Percentiles rank a stretch among this genome's conserved stretches.
phyloP scores from a whole-genome alignment of 2,888 invertebrate species.

The Caradrina clavipalpis region DNA sequence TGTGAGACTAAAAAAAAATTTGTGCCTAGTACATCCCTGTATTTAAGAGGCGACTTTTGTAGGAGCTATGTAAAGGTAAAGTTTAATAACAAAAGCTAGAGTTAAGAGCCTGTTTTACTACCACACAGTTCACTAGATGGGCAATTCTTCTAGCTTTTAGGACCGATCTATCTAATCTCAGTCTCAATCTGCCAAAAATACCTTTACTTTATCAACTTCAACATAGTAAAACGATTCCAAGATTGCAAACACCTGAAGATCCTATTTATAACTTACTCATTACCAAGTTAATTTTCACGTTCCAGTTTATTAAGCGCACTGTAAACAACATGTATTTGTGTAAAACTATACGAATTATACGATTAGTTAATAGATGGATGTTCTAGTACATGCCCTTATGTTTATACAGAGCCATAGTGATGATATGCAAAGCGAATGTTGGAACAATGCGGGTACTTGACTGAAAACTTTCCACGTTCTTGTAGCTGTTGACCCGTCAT shows the following conservation, averaged over 20 bases:
- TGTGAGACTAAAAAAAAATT: too few relatives aligned
- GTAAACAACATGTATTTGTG: constrained; percentile 55
- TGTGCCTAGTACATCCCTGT: too few relatives aligned
- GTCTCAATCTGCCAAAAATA: too few relatives aligned
- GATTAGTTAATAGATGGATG: constrained; percentile 54
- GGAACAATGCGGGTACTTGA: constrained; percentile 35
- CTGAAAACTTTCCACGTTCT: constrained; percentile 80
- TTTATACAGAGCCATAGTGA: constrained; percentile 54
- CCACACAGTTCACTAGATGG: not conserved
- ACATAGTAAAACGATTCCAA: not conserved
- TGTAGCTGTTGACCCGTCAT: constrained; percentile 75
- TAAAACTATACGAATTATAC: constrained; percentile 65
- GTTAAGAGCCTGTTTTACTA: too few relatives aligned
- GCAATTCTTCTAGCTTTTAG: too few relatives aligned
- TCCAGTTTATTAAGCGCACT: constrained; percentile 40
- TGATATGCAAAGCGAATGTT: constrained; percentile 51
- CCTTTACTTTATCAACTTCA: not conserved
- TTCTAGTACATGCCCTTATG: constrained; percentile 51
- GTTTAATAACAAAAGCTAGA: too few relatives aligned
- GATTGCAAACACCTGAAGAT: not conserved
- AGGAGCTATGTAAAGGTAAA: too few relatives aligned
- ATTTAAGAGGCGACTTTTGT: too few relatives aligned
- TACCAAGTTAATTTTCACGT: constrained; percentile 33
- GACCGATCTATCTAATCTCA: too few relatives aligned
- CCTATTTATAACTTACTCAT: constrained; percentile 22